Conservation (phyloP, 2,113 vertebrate genomes). For the Arvicanthis niloticus region DNA sequence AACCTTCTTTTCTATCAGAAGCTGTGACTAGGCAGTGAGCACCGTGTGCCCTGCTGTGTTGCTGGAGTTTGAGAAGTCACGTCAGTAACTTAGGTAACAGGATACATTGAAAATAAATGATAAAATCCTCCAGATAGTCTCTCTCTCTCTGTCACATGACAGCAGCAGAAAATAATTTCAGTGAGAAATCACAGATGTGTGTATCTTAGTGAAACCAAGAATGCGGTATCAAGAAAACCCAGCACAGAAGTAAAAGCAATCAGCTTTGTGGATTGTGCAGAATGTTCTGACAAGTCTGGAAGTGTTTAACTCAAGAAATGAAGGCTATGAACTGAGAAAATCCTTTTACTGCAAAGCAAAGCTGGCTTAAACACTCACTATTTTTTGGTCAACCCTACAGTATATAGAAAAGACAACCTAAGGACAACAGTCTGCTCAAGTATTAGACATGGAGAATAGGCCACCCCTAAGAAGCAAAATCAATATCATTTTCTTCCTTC, state of each 20-base stretch:
- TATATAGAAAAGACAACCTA: slow-evolving; percentile 30
- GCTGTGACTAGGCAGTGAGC: too few species aligned
- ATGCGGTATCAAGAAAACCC: background rate
- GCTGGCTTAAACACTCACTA: slow-evolving; percentile 47
- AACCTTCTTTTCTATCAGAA: background rate
- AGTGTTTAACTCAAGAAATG: slow-evolving; percentile 72
- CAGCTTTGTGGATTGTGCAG: slow-evolving; percentile 72
- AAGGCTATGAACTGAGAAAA: slow-evolving; percentile 76
- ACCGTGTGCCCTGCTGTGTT: rapidly evolving
- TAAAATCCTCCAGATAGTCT: background rate
- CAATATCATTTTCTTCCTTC: slow-evolving; percentile 53
- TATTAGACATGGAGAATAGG: slow-evolving; percentile 62
- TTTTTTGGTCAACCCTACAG: slow-evolving; percentile 50
- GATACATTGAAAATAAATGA: slow-evolving; percentile 39
- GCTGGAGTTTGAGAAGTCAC: background rate
- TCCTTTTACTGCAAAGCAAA: slow-evolving; percentile 74
- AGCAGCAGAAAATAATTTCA: background rate
- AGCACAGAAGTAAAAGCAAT: slow-evolving; percentile 52
- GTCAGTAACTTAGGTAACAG: slow-evolving; percentile 16
- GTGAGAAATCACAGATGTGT: background rate
- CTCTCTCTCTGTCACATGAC: background rate
- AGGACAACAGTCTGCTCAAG: slow-evolving; percentile 71
- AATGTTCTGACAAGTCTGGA: slow-evolving; percentile 74
- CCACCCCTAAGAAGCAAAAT: slow-evolving; percentile 63
- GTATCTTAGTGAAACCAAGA: background rate